phyloP scores from a whole-genome alignment of 2,888 invertebrate species.

The Operophtera brumata region DNA sequence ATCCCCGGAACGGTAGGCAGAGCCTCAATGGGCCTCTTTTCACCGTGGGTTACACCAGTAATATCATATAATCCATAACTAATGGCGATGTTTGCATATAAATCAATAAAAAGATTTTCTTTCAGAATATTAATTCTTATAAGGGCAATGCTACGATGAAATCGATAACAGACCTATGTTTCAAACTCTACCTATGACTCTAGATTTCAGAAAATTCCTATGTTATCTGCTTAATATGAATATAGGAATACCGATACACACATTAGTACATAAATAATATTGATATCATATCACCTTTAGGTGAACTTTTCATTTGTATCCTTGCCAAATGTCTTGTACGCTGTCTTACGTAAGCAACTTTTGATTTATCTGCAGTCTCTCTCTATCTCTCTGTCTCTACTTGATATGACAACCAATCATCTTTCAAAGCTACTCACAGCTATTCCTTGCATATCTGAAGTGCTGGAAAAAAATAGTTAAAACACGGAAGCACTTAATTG shows the following conservation, averaged over 20 bases:
- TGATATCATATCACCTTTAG: slow-evolving; percentile 18
- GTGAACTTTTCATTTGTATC: slow-evolving; percentile 18
- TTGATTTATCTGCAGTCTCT: slow-evolving; percentile 15
- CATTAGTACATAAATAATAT: slow-evolving; percentile 6
- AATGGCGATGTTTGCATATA: no score
- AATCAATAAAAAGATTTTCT: no score
- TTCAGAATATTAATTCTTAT: not conserved
- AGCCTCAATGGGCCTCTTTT: no score
- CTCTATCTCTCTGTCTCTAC: no score
- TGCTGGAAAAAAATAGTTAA: not conserved
- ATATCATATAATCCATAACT: not conserved
- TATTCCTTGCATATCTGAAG: not conserved
- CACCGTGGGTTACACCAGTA: no score
- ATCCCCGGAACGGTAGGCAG: no score
- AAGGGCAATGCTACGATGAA: not conserved
- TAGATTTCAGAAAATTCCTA: no score
- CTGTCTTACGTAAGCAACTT: slow-evolving; percentile 16
- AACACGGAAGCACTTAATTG: not conserved
- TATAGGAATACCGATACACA: not conserved
- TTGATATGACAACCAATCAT: slow-evolving; percentile 8
- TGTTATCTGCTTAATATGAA: not conserved
- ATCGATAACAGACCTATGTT: not conserved
- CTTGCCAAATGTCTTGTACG: slow-evolving; percentile 20
- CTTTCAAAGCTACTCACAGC: not conserved
- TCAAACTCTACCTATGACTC: not conserved